Evolutionary conservation across 2,888 invertebrate genomes (phyloP).

Genomic region (Polietes domitor): DNA sequence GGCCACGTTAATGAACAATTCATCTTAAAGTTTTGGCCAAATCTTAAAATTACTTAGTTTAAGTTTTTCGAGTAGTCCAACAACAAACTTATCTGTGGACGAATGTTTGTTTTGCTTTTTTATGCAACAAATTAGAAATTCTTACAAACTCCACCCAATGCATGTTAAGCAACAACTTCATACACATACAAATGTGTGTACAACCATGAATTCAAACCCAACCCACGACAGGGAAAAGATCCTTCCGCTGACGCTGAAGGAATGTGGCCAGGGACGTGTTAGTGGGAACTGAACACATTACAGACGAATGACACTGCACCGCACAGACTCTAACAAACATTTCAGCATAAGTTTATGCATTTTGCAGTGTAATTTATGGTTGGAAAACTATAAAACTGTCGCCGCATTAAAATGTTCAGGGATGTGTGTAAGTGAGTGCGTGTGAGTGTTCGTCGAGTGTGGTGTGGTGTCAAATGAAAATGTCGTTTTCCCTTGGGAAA

Average conservation of each 20-base stretch:
- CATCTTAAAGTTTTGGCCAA: neutral
- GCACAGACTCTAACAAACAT: conserved; percentile 49
- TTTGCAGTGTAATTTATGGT: conserved; percentile 60
- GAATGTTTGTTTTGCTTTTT: neutral
- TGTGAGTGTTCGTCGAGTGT: too few species aligned
- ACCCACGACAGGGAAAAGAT: conserved; percentile 1
- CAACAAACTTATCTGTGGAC: neutral
- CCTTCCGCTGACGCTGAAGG: neutral
- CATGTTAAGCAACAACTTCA: conserved; percentile 46
- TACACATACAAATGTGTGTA: neutral
- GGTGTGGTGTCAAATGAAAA: conserved; percentile 32
- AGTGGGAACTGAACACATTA: neutral
- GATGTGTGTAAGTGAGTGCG: neutral
- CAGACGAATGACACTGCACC: neutral
- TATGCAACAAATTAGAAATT: conserved; percentile 39
- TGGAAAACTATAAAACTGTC: conserved; percentile 65
- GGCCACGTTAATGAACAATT: too few species aligned
- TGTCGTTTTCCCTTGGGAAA: neutral
- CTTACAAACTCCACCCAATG: conserved; percentile 56
- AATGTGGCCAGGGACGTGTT: neutral
- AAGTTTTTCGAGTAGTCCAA: neutral
- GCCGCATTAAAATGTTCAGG: conserved; percentile 49
- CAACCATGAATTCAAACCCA: neutral
- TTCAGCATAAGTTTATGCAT: conserved; percentile 59
- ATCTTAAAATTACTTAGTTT: conserved; percentile 1